Percentiles rank a stretch among this genome's conserved stretches.
Evolutionary conservation across 2,888 invertebrate genomes (phyloP).

Genomic region (Drosophila mayaguana): DNA sequence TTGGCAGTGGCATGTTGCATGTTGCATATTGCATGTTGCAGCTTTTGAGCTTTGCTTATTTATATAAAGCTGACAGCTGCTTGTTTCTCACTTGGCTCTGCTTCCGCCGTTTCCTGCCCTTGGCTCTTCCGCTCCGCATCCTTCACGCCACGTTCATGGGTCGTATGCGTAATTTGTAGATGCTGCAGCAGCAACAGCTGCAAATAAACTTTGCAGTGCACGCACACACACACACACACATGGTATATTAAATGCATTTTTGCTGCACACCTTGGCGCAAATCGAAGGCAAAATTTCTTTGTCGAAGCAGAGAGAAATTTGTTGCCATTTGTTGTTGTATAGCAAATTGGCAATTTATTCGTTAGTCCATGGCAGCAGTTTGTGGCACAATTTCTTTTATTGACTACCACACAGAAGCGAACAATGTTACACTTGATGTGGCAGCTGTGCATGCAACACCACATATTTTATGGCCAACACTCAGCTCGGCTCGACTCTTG

Average conservation of each 20-base stretch:
- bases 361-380: conserved; percentile 30
- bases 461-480: conserved; percentile 42
- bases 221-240: conserved; percentile 21
- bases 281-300: conserved; percentile 51
- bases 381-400: conserved; percentile 54
- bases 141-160: conserved; percentile 44
- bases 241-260: conserved; percentile 72
- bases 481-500: neutral
- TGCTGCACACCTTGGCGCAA: conserved; percentile 60
- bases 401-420: conserved; percentile 44
- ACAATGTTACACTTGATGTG: conserved; percentile 59
- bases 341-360: conserved; percentile 75
- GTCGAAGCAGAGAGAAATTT: conserved; percentile 40
- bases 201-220: conserved; percentile 38
- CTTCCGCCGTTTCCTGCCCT: neutral
- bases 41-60: conserved; percentile 56
- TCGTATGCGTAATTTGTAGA: conserved; percentile 76
- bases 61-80: conserved; percentile 55
- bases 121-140: neutral
- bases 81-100: conserved; percentile 28
- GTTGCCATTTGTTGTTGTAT: conserved; percentile 23
- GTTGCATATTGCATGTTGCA: conserved; percentile 34
- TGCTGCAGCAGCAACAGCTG: conserved; percentile 41
- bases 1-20: conserved; percentile 42
- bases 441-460: conserved; percentile 32